phyloP scores from a whole-genome alignment of 2,888 invertebrate genomes.

The Bembecia ichneumoniformis region DNA sequence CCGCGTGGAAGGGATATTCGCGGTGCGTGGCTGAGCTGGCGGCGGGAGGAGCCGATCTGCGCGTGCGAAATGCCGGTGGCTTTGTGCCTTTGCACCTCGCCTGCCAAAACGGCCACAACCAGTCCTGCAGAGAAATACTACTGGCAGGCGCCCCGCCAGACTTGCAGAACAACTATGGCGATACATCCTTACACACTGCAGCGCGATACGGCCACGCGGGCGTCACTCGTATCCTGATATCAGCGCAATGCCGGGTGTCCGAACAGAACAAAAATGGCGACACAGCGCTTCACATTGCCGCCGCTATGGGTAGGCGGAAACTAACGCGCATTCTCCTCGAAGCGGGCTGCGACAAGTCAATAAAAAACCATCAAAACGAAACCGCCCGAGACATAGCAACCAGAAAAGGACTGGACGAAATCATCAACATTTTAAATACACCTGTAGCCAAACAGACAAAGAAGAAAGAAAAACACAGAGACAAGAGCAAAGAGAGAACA shows the following conservation, averaged over 20 bases:
- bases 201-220: conserved; percentile 97
- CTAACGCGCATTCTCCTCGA: conserved; percentile 91
- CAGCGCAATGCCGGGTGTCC: conserved; percentile 87
- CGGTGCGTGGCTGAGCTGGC: conserved; percentile 83
- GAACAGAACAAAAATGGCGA: conserved; percentile 97
- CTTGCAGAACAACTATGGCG: conserved; percentile 95
- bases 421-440: conserved; percentile 81
- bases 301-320: conserved; percentile 94
- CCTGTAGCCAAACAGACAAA: conserved; percentile 56
- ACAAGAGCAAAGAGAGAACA: conserved; percentile 68
- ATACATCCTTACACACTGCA: conserved; percentile 94
- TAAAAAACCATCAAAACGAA: conserved; percentile 88
- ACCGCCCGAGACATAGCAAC: conserved; percentile 91
- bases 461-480: conserved; percentile 51
- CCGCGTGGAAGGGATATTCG: conserved; percentile 95
- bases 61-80: conserved; percentile 85
- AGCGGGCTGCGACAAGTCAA: conserved; percentile 79
- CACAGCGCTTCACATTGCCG: conserved; percentile 92
- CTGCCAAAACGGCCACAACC: conserved; percentile 97
- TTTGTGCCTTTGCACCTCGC: conserved; percentile 95
- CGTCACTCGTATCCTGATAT: conserved; percentile 92
- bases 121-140: conserved; percentile 89
- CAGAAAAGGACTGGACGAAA: conserved; percentile 88
- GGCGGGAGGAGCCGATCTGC: conserved; percentile 72
- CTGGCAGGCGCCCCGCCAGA: conserved; percentile 90